Evolutionary conservation across 2,113 vertebrate genomes (phyloP), one percentile per base, ranked within the genome.

Genomic region (Calidris pugnax): DNA sequence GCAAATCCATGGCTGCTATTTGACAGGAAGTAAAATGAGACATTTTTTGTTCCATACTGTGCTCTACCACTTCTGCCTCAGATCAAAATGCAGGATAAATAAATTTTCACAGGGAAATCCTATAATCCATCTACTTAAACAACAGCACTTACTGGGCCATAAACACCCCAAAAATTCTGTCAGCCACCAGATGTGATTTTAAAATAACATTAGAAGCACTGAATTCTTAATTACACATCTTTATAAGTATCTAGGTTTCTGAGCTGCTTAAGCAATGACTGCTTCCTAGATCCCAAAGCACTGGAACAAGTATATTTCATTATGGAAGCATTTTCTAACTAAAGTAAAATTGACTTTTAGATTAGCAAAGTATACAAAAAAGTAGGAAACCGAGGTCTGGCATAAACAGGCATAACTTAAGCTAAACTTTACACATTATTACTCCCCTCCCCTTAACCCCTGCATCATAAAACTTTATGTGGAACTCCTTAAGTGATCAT

Each of bases 1-100:
- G 88, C 64, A 91, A 91, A 92, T 81, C 53, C 19, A 35, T 12
- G 45, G 71, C 39, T 89, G 51, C 59, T 84, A 47, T 85, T 67
- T 93, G 69, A 92, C 47, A 90, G 68, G 41, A 81, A 89, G 53
- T 73, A 92, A 95, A 93, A 89, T 82, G 60, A 86, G 56, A 81
- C 57, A 69, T 93, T 93, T 93, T 92, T 89, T 93, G 32, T 47
- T 93, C 64, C 51, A 60, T 8, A 28, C 45, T 66, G 66, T 47
- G 59, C 30, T 82, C 32, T 62, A 71, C 1, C 21, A 50, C 30
- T 93, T 75, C 73, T 80, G 85, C 57, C 85, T 87, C 66, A 48
- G 48, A 95, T 88, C 35, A 95, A 92, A 96, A 87, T 0, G 5
- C 20, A 56, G 45, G 56, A 76, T 60, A 88, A 93, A 94, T 71